phyloP scores from a whole-genome alignment of 2,888 invertebrate species.

The Perizoma flavofasciatum region DNA sequence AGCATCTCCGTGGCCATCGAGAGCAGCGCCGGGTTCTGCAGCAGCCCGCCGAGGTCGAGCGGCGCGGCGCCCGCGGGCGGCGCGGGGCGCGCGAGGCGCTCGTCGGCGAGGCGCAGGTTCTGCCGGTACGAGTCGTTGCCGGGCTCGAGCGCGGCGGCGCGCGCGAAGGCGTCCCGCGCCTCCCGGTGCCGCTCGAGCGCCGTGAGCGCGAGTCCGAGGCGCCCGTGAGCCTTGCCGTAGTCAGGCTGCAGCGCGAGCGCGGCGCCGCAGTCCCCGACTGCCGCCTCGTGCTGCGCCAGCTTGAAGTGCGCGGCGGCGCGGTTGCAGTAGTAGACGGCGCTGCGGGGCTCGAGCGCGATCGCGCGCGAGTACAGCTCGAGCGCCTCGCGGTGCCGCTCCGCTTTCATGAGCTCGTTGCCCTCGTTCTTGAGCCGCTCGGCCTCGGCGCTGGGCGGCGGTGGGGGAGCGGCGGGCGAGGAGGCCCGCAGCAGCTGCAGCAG shows the following conservation, averaged over 20 bases:
- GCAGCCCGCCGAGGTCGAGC: constrained; percentile 85
- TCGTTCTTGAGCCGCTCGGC: constrained; percentile 95
- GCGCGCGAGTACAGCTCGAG: constrained; percentile 94
- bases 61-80: constrained; percentile 88
- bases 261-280: constrained; percentile 95
- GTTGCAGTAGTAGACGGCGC: constrained; percentile 98
- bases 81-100: constrained; percentile 81
- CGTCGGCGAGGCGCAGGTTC: constrained; percentile 93
- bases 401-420: constrained; percentile 95
- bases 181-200: constrained; percentile 92
- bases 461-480: constrained; percentile 49
- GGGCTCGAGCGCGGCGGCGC: constrained; percentile 95
- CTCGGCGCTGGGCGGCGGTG: constrained; percentile 71
- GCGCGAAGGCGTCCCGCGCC: constrained; percentile 93
- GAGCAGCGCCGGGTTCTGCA: constrained; percentile 92
- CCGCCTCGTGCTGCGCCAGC: constrained; percentile 91
- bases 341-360: constrained; percentile 92
- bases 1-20: constrained; percentile 94
- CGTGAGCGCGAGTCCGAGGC: constrained; percentile 94
- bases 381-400: constrained; percentile 91
- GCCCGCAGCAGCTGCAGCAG: constrained; percentile 61
- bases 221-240: constrained; percentile 97
- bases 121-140: constrained; percentile 95
- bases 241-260: constrained; percentile 94
- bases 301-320: constrained; percentile 98